A percentile compares a stretch with the other conserved stretches of the same genome.
Conservation (phyloP, 2,113 vertebrate species). For the Suricata suricatta region DNA sequence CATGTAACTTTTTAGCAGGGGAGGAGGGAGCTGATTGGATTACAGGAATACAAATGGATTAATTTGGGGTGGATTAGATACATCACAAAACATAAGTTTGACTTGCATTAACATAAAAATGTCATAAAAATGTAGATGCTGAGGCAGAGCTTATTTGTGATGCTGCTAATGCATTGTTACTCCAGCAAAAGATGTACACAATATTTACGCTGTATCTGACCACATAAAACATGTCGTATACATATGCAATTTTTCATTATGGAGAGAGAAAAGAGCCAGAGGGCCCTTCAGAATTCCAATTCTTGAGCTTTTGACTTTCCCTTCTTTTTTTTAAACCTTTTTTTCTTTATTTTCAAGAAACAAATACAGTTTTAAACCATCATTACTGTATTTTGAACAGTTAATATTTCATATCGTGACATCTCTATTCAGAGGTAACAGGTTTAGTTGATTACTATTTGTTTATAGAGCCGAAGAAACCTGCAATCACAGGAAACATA, state of each 20-base stretch:
- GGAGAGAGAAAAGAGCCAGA: constrained; percentile 81
- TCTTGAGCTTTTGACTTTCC: constrained; percentile 77
- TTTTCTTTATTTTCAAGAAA: constrained; percentile 86
- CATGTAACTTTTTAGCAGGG: constrained; percentile 59
- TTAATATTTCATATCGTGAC: constrained; percentile 91
- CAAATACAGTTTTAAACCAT: constrained; percentile 87
- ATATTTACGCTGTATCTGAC: constrained; percentile 88
- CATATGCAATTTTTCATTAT: constrained; percentile 86
- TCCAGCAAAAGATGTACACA: constrained; percentile 84
- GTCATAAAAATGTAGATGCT: constrained; percentile 85
- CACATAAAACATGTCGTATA: constrained; percentile 85
- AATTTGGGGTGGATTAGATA: constrained; percentile 83
- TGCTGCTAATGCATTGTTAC: constrained; percentile 84
- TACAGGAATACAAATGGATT: constrained; percentile 86
- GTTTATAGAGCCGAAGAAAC: constrained; percentile 93
- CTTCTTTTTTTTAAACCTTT: constrained; percentile 65
- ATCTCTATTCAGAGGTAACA: constrained; percentile 89
- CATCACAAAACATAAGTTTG: constrained; percentile 81
- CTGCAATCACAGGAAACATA: constrained; percentile 93
- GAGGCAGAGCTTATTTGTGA: constrained; percentile 84
- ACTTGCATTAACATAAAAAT: constrained; percentile 83
- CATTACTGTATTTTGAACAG: constrained; percentile 89
- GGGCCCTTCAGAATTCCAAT: constrained; percentile 82
- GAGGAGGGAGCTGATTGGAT: constrained; percentile 75
- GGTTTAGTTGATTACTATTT: constrained; percentile 94